Percentiles rank a stretch among this genome's conserved stretches.
Conservation (phyloP, 2,797 vertebrate species). For the Chelidonichthys spinosus region DNA sequence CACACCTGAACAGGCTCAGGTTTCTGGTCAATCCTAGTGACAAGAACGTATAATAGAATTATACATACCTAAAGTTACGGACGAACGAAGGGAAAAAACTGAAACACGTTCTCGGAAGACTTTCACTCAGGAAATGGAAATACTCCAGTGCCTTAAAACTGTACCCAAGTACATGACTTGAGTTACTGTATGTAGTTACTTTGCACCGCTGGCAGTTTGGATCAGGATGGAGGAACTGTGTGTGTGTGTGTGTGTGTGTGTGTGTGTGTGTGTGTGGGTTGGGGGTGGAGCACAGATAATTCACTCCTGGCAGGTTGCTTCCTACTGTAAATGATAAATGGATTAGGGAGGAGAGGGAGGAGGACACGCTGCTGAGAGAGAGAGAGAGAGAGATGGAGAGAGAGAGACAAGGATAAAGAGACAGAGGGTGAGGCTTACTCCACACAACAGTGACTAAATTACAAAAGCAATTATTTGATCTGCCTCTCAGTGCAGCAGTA, state of each 20-base stretch:
- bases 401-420: background rate
- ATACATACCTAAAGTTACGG: background rate
- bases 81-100: background rate
- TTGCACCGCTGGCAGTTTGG: background rate
- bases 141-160: background rate
- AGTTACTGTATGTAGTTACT: background rate
- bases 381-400: background rate
- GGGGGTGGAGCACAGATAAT: constrained; percentile 72
- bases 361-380: constrained; percentile 28
- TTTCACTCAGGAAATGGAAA: background rate
- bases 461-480: background rate
- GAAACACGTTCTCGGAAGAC: background rate
- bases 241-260: constrained; percentile 8
- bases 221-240: background rate
- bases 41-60: background rate
- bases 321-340: constrained; percentile 79
- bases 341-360: constrained; percentile 59
- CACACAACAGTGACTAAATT: background rate
- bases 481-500: no score
- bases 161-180: background rate
- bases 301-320: constrained; percentile 80
- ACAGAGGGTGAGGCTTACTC: background rate
- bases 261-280: constrained; percentile 5
- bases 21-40: background rate
- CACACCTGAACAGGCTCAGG: constrained; percentile 44